phyloP scores from a whole-genome alignment of 2,888 invertebrate species.

The Amphipyra berbera region DNA sequence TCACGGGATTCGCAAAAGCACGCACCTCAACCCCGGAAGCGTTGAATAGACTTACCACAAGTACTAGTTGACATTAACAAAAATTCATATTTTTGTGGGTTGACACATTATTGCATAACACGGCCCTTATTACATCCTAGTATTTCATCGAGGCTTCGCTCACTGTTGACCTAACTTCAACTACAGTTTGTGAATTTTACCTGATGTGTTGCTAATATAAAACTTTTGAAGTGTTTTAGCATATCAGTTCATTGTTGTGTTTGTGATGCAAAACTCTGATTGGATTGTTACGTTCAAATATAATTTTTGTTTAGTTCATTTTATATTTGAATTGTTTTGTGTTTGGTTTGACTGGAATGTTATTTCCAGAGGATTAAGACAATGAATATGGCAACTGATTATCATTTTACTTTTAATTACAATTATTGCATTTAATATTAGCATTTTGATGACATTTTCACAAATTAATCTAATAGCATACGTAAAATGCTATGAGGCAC shows the following conservation, averaged over 20 bases:
- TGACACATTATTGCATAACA: too few relatives aligned
- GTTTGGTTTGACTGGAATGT: conserved; percentile 35
- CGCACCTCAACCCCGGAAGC: too few relatives aligned
- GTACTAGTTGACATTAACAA: too few relatives aligned
- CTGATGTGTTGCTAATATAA: conserved; percentile 25
- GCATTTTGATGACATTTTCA: conserved; percentile 58
- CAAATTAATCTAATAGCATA: conserved; percentile 29
- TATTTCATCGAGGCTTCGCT: conserved; percentile 38
- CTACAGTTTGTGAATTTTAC: conserved; percentile 14
- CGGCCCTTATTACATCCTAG: conserved; percentile 37
- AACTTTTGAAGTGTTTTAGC: conserved; percentile 23
- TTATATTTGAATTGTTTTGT: conserved; percentile 35
- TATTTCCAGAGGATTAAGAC: conserved; percentile 19
- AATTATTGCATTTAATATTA: conserved; percentile 61
- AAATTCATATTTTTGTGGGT: too few relatives aligned
- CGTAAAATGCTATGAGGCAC: conserved; percentile 15
- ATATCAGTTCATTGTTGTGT: conserved; percentile 40
- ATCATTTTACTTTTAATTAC: conserved; percentile 46
- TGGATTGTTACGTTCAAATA: conserved; percentile 45
- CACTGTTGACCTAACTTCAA: conserved; percentile 6
- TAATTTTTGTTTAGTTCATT: conserved; percentile 12
- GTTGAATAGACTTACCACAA: too few relatives aligned
- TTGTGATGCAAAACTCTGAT: conserved; percentile 26
- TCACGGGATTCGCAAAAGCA: too few relatives aligned
- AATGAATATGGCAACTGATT: conserved; percentile 54